Percentiles rank a stretch among this genome's conserved stretches.
phyloP scores from a whole-genome alignment of 2,797 vertebrate species.

The Sitta carolinensis region DNA sequence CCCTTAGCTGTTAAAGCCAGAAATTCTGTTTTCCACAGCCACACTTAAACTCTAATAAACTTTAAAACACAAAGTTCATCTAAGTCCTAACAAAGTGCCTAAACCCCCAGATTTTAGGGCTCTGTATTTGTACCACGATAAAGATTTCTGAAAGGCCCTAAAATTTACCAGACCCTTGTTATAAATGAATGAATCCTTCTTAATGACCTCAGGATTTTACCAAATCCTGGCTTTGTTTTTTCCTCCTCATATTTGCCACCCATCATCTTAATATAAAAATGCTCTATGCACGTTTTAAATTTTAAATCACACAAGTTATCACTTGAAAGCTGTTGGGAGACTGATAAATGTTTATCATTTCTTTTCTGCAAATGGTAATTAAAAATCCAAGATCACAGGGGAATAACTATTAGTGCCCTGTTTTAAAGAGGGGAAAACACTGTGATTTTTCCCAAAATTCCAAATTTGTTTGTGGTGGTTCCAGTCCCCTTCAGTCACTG shows the following conservation, averaged over 20 bases:
- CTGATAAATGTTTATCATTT: background rate
- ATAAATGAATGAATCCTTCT: background rate
- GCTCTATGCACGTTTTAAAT: accelerated
- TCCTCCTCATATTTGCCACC: background rate
- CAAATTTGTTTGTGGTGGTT: background rate
- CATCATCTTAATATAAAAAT: background rate
- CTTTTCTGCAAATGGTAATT: background rate
- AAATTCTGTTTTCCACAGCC: background rate
- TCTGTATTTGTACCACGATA: background rate
- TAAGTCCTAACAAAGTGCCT: background rate
- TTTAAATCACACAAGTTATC: background rate
- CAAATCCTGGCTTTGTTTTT: background rate
- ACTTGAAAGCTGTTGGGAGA: background rate
- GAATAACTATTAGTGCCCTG: background rate
- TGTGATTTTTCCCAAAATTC: background rate
- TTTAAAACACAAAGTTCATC: background rate
- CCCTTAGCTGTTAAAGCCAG: background rate
- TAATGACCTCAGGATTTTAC: background rate
- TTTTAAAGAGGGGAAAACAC: background rate
- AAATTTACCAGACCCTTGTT: background rate
- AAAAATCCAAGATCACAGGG: accelerated
- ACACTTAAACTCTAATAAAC: background rate
- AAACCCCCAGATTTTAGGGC: background rate
- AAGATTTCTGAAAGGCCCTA: background rate
- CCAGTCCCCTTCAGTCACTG: background rate